These are phyloP conservation scores for Mongoloraphidia duomilia DNA, from an alignment of 2,888 invertebrate genomes.

Conservation along the genomic window DNA sequence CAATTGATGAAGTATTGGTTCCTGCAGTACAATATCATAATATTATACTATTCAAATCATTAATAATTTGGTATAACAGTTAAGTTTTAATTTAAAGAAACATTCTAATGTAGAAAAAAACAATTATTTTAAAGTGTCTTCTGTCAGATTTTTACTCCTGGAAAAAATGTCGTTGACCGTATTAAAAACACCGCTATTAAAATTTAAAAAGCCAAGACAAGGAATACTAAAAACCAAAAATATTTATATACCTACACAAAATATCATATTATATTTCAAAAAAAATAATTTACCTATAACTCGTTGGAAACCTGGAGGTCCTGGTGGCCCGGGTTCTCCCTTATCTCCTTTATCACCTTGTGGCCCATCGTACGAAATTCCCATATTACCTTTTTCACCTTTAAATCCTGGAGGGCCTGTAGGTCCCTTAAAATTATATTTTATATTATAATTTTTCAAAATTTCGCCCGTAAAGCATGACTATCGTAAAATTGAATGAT, in stretches of 20 bases:
- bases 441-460: neutral
- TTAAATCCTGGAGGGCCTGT: constrained; percentile 53
- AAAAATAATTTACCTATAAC: constrained; percentile 38
- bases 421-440: constrained; percentile 40
- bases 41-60: too few relatives aligned
- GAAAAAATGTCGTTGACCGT: neutral
- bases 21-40: too few relatives aligned
- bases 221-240: neutral
- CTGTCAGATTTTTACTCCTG: neutral
- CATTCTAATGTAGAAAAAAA: too few relatives aligned
- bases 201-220: too few relatives aligned
- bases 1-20: neutral
- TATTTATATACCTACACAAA: neutral
- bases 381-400: constrained; percentile 49
- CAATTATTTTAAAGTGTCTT: too few relatives aligned
- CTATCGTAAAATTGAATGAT: neutral
- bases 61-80: too few relatives aligned
- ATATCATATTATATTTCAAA: constrained; percentile 24
- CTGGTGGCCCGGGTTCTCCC: constrained; percentile 42
- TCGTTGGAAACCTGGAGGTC: constrained; percentile 31
- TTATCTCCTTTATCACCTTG: constrained; percentile 49
- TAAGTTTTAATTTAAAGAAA: too few relatives aligned
- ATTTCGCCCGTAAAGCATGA: too few relatives aligned
- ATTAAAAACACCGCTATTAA: too few relatives aligned
- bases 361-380: constrained; percentile 42